Evolutionary conservation across 2,113 vertebrate genomes (phyloP).

Genomic region (Dinomys branickii): DNA sequence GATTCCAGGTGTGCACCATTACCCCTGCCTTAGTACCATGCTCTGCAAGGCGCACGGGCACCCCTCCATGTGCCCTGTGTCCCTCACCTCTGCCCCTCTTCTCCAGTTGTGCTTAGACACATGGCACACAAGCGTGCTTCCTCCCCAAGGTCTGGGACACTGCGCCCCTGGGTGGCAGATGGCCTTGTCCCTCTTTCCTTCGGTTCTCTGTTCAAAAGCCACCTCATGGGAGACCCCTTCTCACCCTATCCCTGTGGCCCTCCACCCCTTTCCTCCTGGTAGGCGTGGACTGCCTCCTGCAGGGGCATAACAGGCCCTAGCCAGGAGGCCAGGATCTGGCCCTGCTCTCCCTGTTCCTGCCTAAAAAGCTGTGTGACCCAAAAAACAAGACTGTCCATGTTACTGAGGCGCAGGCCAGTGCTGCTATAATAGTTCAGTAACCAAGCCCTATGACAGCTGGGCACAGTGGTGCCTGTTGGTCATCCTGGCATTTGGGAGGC

Average conservation of each 20-base stretch:
- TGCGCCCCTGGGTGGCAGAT: not conserved
- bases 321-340: not conserved
- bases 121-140: not conserved
- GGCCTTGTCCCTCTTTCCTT: not conserved
- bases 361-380: not conserved
- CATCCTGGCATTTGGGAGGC: not conserved
- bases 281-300: not conserved
- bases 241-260: not conserved
- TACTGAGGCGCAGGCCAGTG: not conserved
- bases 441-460: not conserved
- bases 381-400: not conserved
- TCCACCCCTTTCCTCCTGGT: not conserved
- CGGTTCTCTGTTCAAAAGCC: not conserved
- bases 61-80: not conserved
- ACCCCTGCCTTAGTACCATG: not conserved
- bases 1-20: not conserved
- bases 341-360: not conserved
- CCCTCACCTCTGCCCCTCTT: not conserved
- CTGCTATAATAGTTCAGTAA: not conserved
- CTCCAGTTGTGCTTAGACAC: not conserved
- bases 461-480: not conserved
- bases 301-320: not conserved
- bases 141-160: not conserved
- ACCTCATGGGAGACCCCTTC: not conserved
- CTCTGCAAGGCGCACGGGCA: too few species aligned